Percentiles rank a stretch among this genome's conserved stretches.
Conservation (phyloP, 2,113 vertebrate species). For the Tenrec ecaudatus region DNA sequence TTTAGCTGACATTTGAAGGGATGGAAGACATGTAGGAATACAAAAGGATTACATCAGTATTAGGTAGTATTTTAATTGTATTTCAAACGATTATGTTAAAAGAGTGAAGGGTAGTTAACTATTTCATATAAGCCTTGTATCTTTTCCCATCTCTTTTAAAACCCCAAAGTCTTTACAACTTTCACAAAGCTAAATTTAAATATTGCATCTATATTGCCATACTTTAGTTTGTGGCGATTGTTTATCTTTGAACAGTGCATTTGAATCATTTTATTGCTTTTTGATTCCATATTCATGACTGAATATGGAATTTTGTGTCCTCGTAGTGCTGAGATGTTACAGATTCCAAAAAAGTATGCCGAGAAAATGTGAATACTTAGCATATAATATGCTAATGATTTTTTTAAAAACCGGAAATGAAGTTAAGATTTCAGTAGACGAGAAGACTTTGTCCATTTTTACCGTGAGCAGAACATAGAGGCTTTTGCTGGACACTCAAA, state of each 20-base stretch:
- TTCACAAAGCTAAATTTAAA: conserved; percentile 33
- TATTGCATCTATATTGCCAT: background rate
- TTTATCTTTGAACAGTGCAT: background rate
- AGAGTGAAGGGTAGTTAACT: background rate
- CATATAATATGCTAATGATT: background rate
- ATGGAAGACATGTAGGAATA: conserved; percentile 27
- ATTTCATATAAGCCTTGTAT: conserved; percentile 1
- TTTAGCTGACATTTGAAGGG: background rate
- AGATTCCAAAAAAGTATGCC: conserved; percentile 18
- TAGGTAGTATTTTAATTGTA: conserved; percentile 15
- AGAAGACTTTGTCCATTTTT: background rate
- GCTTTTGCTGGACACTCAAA: background rate
- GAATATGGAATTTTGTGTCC: conserved; percentile 8
- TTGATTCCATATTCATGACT: conserved; percentile 28
- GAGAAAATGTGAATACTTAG: background rate
- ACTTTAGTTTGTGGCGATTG: background rate
- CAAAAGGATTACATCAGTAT: background rate
- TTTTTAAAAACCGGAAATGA: background rate
- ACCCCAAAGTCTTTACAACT: background rate
- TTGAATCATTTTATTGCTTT: conserved; percentile 46
- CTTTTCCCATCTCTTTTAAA: background rate
- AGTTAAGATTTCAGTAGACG: background rate
- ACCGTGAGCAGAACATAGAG: background rate
- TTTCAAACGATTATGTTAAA: conserved; percentile 23
- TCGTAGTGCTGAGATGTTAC: conserved; percentile 12